Evolutionary conservation across 2,888 invertebrate species (phyloP).

Genomic region (Operophtera brumata): DNA sequence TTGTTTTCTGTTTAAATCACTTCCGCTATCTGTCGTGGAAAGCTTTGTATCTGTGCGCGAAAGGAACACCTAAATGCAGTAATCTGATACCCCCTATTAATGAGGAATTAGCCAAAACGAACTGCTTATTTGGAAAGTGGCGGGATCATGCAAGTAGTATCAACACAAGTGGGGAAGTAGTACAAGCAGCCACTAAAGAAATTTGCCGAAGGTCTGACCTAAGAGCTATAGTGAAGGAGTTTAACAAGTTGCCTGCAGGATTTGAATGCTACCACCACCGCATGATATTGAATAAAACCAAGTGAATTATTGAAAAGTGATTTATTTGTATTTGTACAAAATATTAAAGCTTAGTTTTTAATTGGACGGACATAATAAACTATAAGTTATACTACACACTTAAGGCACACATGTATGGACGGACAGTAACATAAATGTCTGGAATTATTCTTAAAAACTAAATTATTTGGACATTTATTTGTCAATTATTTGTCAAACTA

Average conservation of each 20-base stretch:
- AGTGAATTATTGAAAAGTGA: constrained; percentile 22
- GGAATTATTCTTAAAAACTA: not conserved
- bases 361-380: not conserved
- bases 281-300: constrained; percentile 37
- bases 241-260: constrained; percentile 54
- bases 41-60: constrained; percentile 65
- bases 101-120: constrained; percentile 59
- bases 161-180: constrained; percentile 49
- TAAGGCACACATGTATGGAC: not conserved
- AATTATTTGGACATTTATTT: not conserved
- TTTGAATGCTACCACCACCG: constrained; percentile 61
- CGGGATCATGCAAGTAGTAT: constrained; percentile 60
- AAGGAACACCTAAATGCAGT: constrained; percentile 61
- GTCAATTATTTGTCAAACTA: not conserved
- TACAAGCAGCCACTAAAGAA: constrained; percentile 48
- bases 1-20: constrained; percentile 73
- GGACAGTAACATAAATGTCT: not conserved
- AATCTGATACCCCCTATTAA: constrained; percentile 55
- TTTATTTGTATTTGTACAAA: constrained; percentile 20
- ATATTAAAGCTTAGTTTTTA: constrained; percentile 25
- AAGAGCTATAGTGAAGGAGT: constrained; percentile 53
- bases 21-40: constrained; percentile 68
- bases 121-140: constrained; percentile 73
- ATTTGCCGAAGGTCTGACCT: constrained; percentile 63
- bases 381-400: not conserved